Evolutionary conservation across 1,140 invertebrate genomes (phyloP), one percentile per base, ranked within the genome.

Genomic region (Brachionus rotundiformis): DNA sequence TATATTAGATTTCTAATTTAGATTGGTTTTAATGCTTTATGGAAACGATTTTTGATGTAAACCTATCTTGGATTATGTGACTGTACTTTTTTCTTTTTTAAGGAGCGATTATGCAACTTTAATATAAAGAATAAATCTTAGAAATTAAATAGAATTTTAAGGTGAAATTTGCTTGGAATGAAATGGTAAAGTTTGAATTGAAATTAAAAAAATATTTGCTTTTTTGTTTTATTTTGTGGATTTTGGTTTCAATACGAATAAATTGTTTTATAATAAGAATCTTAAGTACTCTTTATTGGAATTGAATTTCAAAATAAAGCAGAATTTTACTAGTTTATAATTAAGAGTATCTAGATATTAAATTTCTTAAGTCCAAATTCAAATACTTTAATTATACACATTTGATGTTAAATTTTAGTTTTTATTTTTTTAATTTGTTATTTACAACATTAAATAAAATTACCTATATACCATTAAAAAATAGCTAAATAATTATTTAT

Each of bases 81-180:
- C 19, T 63, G 61, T 63, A 63, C 3, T 29, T 63, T 63, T n/a
- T 13, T 10, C 3, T 29, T 63, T 63, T n/a, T 13, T 10, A 63
- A 63, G 19, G 11, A 31, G n/a, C n/a, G 63, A 68, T 68, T 68
- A 68, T 68, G 63, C 16, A 68, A 68, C 5, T 68, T 33, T 36
- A 68, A 68, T 68, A 19, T 19, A 16, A 33, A 33, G 33, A 36
- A 68, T 68, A 68, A 68, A 36, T 33, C 31, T 13, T 10, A 33
- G 29, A 68, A 68, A 68, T 68, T 68, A 36, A 68, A 68, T 7
- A 29, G 10, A 63, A 63, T 63, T 33, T 68, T 68, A 68, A 68
- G 63, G 63, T 68, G 63, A 68, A 68, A 36, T 68, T 68, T 33
- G 16, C 33, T 68, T 68, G 16, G 5, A 68, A 63, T n/a, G 29